Conservation (phyloP, 2,113 vertebrate genomes). For the Paramisgurnus dabryanus region DNA sequence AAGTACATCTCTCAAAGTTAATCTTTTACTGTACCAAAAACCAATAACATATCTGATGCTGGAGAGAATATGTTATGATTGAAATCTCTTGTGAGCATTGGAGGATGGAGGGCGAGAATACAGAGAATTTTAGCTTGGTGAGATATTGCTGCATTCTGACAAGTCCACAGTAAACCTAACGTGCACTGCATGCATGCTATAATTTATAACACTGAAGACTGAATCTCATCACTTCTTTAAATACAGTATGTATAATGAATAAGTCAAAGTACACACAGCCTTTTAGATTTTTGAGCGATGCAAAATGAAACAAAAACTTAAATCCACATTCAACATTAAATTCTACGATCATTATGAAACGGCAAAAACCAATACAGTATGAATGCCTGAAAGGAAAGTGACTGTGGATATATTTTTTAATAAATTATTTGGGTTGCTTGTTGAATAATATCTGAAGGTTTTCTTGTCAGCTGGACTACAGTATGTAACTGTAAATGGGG, state of each 20-base stretch:
- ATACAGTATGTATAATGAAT: no score
- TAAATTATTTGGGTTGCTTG: no score
- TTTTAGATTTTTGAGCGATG: neutral
- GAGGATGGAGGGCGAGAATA: neutral
- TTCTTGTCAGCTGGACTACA: no score
- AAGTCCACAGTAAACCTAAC: neutral
- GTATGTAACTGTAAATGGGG: no score
- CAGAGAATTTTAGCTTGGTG: neutral
- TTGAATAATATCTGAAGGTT: no score
- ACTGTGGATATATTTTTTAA: no score
- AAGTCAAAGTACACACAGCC: neutral
- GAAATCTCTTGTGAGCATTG: constrained; percentile 8
- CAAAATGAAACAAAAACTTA: neutral
- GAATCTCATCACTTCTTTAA: neutral
- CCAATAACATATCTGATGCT: constrained; percentile 24
- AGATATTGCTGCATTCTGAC: neutral
- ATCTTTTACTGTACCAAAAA: neutral
- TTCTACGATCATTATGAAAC: neutral
- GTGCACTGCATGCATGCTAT: neutral
- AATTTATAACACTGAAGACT: neutral
- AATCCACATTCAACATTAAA: neutral
- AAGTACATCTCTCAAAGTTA: neutral
- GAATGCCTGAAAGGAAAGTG: no score
- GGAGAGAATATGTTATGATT: constrained; percentile 19
- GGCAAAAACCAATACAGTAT: no score